Evolutionary conservation across 2,113 vertebrate species (phyloP).

Genomic region (Corapipo altera): DNA sequence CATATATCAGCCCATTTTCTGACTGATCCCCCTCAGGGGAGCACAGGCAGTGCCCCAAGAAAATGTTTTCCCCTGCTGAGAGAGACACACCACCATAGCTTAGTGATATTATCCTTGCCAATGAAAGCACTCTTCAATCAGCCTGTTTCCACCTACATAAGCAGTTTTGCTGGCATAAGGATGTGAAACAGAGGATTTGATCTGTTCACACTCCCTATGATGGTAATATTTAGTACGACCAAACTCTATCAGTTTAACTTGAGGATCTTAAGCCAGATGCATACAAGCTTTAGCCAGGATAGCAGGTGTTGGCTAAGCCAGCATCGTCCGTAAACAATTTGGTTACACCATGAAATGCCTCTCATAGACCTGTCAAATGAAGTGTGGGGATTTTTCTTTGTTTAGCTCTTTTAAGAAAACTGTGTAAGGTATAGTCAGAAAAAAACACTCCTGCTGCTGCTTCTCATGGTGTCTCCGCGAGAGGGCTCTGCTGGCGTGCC

Average conservation of each 20-base stretch:
- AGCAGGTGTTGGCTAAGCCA: neutral
- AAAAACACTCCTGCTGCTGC: neutral
- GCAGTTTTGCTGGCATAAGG: neutral
- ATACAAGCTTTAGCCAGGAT: neutral
- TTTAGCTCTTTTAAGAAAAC: neutral
- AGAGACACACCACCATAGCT: neutral
- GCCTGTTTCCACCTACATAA: neutral
- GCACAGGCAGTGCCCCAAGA: neutral
- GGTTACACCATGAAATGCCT: neutral
- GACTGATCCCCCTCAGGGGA: neutral
- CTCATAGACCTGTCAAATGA: neutral
- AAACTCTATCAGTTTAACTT: neutral
- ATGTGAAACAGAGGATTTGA: neutral
- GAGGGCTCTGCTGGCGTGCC: slow-evolving; percentile 45
- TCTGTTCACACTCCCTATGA: neutral
- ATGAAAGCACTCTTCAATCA: neutral
- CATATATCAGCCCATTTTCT: neutral
- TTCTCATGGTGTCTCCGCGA: slow-evolving; percentile 17
- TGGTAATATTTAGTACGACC: neutral
- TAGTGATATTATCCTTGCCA: neutral
- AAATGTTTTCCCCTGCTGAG: neutral
- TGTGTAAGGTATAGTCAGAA: accelerated
- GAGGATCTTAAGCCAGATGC: neutral
- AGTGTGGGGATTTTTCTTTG: neutral
- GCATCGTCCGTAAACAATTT: neutral